These are phyloP conservation scores for Protodeltote pygarga DNA, from an alignment of 2,888 invertebrate genomes.

Conservation along the genomic window DNA sequence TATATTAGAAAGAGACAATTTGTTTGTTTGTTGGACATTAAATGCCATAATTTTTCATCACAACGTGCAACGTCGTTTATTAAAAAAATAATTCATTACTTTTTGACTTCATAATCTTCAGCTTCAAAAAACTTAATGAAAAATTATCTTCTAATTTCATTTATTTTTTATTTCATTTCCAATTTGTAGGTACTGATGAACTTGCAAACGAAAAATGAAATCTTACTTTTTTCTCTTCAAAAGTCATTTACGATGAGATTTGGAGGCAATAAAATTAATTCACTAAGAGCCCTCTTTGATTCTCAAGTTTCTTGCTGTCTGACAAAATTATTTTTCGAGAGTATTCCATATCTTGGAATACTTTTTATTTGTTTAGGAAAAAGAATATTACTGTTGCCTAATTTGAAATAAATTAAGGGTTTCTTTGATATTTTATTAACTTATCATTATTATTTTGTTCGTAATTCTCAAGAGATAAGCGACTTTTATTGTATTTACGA, in stretches of 20 bases:
- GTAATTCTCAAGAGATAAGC: not conserved
- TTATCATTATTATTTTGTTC: conserved; percentile 1
- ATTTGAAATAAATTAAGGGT: conserved; percentile 25
- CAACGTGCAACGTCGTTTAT: no score
- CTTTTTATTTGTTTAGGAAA: conserved; percentile 20
- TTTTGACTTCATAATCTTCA: no score
- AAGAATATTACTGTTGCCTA: conserved; percentile 34
- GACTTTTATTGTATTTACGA: no score
- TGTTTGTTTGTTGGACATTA: no score
- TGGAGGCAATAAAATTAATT: conserved; percentile 48
- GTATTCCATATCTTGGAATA: conserved; percentile 15
- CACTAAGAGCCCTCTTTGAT: conserved; percentile 41
- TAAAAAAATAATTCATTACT: no score
- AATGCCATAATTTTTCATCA: no score
- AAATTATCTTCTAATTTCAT: conserved; percentile 23
- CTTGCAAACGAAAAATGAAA: conserved; percentile 22
- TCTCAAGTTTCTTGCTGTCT: conserved; percentile 30
- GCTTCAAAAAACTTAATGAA: conserved; percentile 5
- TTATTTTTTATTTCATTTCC: conserved; percentile 25
- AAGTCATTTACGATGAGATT: conserved; percentile 42
- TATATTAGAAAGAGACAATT: no score
- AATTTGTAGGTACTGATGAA: conserved; percentile 27
- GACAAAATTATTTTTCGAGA: conserved; percentile 32
- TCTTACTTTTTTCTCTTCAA: conserved; percentile 21
- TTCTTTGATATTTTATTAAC: conserved; percentile 23